Evolutionary conservation across 2,113 vertebrate genomes (phyloP).

Genomic region (Athene noctua): DNA sequence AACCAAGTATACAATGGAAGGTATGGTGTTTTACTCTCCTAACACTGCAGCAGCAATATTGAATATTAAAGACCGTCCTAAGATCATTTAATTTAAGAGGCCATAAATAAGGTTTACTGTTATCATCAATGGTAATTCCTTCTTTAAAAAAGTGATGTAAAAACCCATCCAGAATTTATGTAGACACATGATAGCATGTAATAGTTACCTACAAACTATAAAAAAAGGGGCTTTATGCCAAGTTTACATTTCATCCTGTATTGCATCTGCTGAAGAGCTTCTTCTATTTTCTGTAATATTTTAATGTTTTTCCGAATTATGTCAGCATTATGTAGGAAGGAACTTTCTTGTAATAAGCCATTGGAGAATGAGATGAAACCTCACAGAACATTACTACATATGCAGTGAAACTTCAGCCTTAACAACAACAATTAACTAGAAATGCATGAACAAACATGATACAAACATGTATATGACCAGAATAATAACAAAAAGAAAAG

Average conservation of each 20-base stretch:
- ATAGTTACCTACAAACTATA: background rate
- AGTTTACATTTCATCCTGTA: background rate
- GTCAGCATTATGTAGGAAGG: background rate
- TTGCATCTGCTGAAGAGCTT: background rate
- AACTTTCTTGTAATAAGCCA: rapidly evolving
- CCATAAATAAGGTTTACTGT: background rate
- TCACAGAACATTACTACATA: background rate
- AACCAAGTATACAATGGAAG: slow-evolving; percentile 83
- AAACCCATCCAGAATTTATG: background rate
- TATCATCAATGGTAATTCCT: background rate
- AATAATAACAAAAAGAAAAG: background rate
- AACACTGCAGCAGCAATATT: background rate
- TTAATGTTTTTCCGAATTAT: background rate
- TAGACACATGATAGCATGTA: background rate
- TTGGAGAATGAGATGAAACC: background rate
- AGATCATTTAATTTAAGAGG: background rate
- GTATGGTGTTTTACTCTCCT: slow-evolving; percentile 31
- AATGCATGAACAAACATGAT: background rate
- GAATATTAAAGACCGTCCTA: background rate
- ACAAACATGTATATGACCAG: background rate
- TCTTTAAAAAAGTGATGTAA: background rate
- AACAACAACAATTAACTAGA: background rate
- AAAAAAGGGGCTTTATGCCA: background rate
- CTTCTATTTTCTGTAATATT: background rate
- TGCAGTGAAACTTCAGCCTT: background rate